Conservation (phyloP, 2,797 vertebrate species). For the Parotocinclus haroldoi region DNA sequence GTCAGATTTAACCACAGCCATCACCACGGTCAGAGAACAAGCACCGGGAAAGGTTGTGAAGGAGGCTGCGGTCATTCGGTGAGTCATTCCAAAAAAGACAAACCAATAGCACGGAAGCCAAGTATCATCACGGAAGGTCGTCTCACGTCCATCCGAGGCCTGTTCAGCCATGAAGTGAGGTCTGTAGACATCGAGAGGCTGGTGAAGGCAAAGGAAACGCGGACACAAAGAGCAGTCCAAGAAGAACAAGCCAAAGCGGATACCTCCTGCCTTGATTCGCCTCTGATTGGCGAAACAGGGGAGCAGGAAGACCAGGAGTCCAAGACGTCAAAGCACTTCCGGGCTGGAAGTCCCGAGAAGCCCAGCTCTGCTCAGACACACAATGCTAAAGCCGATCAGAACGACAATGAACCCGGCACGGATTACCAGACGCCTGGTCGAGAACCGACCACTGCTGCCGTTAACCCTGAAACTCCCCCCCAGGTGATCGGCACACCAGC, state of each 20-base stretch:
- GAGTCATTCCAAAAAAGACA: constrained; percentile 42
- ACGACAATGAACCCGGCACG: neutral
- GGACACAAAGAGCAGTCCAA: neutral
- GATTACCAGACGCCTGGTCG: neutral
- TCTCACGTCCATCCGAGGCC: constrained; percentile 77
- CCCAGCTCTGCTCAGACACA: neutral
- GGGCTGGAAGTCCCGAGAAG: neutral
- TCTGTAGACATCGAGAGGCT: constrained; percentile 82
- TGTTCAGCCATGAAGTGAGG: constrained; percentile 85
- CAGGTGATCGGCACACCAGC: no score
- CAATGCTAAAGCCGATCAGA: neutral
- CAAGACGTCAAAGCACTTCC: neutral
- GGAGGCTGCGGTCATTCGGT: constrained; percentile 42
- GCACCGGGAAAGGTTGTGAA: constrained; percentile 43
- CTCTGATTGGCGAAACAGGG: constrained; percentile 24
- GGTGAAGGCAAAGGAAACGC: constrained; percentile 56
- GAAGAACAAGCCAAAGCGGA: neutral
- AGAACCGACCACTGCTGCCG: neutral
- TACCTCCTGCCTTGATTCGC: neutral
- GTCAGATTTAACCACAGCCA: constrained; percentile 7
- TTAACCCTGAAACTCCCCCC: no score
- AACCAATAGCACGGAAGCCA: constrained; percentile 54
- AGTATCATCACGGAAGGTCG: constrained; percentile 82
- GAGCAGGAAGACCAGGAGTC: constrained; percentile 17
- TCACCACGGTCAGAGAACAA: constrained; percentile 33